Percentiles rank a stretch among this genome's conserved stretches.
phyloP scores from a whole-genome alignment of 2,888 invertebrate species.

The Lasioglossum villosulum region DNA sequence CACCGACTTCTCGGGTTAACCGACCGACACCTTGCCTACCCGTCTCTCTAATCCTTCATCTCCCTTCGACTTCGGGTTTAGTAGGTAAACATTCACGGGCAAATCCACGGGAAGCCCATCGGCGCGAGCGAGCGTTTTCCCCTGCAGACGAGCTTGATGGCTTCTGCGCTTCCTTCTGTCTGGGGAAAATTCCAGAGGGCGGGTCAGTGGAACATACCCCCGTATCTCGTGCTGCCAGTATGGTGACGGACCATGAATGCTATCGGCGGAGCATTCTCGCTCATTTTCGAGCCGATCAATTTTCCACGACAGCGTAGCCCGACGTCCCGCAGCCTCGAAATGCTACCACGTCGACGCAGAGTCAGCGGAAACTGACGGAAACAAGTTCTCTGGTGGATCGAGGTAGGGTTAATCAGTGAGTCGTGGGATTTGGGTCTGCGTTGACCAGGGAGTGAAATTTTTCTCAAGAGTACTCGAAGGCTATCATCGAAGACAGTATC shows the following conservation, averaged over 20 bases:
- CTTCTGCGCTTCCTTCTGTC: conserved; percentile 39
- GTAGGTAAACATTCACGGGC: conserved; percentile 69
- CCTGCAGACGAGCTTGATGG: conserved; percentile 45
- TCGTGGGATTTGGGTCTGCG: not conserved
- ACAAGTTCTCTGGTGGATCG: not conserved
- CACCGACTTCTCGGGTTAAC: conserved; percentile 69
- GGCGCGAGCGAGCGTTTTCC: conserved; percentile 46
- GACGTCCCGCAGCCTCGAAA: not conserved
- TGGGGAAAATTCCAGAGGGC: conserved; percentile 50
- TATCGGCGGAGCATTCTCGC: conserved; percentile 11
- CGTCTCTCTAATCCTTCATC: conserved; percentile 69
- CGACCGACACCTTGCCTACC: conserved; percentile 62
- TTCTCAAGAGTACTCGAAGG: not conserved
- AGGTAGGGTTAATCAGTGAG: not conserved
- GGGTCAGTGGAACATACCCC: conserved; percentile 38
- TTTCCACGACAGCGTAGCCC: conserved; percentile 9
- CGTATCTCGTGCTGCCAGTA: not conserved
- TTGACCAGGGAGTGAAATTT: not conserved
- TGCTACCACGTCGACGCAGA: not conserved
- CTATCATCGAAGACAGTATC: not conserved
- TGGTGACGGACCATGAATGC: conserved; percentile 42
- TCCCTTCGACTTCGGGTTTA: conserved; percentile 70
- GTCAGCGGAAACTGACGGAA: not conserved
- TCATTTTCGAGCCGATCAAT: conserved; percentile 41
- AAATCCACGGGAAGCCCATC: conserved; percentile 61